Evolutionary conservation across 1,140 invertebrate species (phyloP).

Genomic region (Diabrotica virgifera): DNA sequence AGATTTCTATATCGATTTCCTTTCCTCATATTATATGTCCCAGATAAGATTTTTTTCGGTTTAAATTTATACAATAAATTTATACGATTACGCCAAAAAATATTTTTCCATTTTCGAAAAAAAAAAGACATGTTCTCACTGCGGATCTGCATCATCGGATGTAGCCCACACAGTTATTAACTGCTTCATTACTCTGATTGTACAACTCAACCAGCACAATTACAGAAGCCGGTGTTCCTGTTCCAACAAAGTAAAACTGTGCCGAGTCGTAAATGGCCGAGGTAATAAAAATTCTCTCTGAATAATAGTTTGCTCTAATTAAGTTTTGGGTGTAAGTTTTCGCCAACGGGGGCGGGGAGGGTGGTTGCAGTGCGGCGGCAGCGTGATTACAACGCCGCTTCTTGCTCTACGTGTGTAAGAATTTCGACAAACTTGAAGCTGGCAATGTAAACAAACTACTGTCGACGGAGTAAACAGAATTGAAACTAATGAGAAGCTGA

Average conservation of each 20-base stretch:
- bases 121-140: neutral
- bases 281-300: slow-evolving; percentile 12
- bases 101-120: neutral
- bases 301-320: slow-evolving; percentile 18
- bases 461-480: too few relatives aligned
- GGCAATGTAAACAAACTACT: too few relatives aligned
- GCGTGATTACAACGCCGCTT: too few relatives aligned
- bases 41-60: too few relatives aligned
- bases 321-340: slow-evolving; percentile 7
- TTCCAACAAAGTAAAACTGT: slow-evolving; percentile 19
- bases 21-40: too few relatives aligned
- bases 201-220: slow-evolving; percentile 27
- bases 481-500: too few relatives aligned
- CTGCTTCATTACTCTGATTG: slow-evolving; percentile 33
- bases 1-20: too few relatives aligned
- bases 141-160: slow-evolving; percentile 11
- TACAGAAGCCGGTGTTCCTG: slow-evolving; percentile 23
- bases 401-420: neutral
- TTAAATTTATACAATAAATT: too few relatives aligned
- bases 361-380: too few relatives aligned
- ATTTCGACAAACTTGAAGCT: neutral
- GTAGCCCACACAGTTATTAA: slow-evolving; percentile 25
- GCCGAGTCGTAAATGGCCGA: slow-evolving; percentile 2
- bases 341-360: neutral
- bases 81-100: too few relatives aligned